phyloP scores from a whole-genome alignment of 2,888 invertebrate species.

The Pseudococcus viburni region DNA sequence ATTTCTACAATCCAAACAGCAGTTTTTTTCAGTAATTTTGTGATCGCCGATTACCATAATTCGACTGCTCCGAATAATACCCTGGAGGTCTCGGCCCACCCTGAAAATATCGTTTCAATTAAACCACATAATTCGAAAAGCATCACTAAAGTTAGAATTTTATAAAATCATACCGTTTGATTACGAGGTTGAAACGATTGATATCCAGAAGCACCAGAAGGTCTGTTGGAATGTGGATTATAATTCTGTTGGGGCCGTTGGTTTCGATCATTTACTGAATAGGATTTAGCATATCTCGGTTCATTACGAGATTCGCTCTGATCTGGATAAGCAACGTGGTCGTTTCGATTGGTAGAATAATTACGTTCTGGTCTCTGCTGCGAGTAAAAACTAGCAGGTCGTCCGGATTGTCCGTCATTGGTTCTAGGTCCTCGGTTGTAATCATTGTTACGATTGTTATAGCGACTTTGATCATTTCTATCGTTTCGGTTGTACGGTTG shows the following conservation, averaged over 20 bases:
- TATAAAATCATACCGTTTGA: conserved; percentile 41
- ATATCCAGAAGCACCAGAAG: conserved; percentile 1
- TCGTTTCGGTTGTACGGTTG: conserved; percentile 45
- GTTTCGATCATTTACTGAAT: conserved; percentile 7
- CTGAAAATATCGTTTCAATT: conserved; percentile 37
- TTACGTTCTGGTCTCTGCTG: conserved; percentile 20
- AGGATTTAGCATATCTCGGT: conserved; percentile 30
- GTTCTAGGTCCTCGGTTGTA: conserved; percentile 27
- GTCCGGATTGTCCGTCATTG: neutral
- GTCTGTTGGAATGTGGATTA: conserved; percentile 27
- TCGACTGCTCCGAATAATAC: conserved; percentile 41
- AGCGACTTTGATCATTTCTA: conserved; percentile 25
- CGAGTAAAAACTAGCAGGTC: neutral
- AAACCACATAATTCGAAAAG: neutral
- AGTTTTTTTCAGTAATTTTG: conserved; percentile 42
- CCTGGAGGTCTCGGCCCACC: conserved; percentile 67
- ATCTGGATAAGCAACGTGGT: conserved; percentile 24
- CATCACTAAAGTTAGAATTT: neutral
- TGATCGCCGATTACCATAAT: conserved; percentile 36
- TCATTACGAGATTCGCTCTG: neutral
- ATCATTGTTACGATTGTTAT: conserved; percentile 31
- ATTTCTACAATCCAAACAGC: neutral
- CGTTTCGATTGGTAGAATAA: conserved; percentile 41
- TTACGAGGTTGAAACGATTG: conserved; percentile 51
- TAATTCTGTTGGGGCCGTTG: conserved; percentile 32